These are phyloP conservation scores for Drosophila athabasca DNA, from an alignment of 1,140 invertebrate species.

Conservation along the genomic window DNA sequence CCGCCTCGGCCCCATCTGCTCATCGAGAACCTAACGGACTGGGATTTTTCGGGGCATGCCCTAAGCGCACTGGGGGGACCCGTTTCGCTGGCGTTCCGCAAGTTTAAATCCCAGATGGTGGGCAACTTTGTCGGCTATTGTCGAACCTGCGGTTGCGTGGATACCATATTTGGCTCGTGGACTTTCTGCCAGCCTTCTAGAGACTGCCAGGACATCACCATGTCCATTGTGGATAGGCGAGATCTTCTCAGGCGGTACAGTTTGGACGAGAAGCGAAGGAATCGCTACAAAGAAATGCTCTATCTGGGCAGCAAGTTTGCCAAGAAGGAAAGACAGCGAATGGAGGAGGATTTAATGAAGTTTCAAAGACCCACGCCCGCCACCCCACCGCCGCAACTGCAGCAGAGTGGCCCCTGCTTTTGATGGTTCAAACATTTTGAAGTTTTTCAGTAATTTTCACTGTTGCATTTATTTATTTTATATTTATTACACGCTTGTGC, in stretches of 20 bases:
- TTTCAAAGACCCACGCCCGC: not conserved
- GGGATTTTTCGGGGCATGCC: constrained; percentile 57
- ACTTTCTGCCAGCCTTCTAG: constrained; percentile 64
- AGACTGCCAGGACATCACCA: constrained; percentile 72
- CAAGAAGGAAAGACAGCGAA: constrained; percentile 15
- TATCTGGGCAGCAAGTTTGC: constrained; percentile 43
- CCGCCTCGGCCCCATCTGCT: constrained; percentile 60
- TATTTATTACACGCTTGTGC: constrained; percentile 13
- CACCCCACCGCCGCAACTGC: too few relatives aligned
- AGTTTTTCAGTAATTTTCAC: not conserved
- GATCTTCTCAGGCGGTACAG: constrained; percentile 66
- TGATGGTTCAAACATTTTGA: not conserved
- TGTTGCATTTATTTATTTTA: constrained; percentile 17
- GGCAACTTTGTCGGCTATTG: constrained; percentile 73
- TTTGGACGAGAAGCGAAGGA: constrained; percentile 52
- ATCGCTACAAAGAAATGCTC: constrained; percentile 63
- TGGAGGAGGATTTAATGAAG: not conserved
- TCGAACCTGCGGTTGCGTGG: constrained; percentile 69
- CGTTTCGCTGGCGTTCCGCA: constrained; percentile 48
- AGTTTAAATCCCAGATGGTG: constrained; percentile 41
- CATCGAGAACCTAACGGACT: constrained; percentile 58
- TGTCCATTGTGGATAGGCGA: constrained; percentile 66
- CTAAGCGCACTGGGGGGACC: constrained; percentile 61
- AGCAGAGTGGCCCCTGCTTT: not conserved
- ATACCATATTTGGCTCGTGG: constrained; percentile 80